Evolutionary conservation across 2,797 vertebrate genomes (phyloP).

Genomic region (Thalassophryne amazonica): DNA sequence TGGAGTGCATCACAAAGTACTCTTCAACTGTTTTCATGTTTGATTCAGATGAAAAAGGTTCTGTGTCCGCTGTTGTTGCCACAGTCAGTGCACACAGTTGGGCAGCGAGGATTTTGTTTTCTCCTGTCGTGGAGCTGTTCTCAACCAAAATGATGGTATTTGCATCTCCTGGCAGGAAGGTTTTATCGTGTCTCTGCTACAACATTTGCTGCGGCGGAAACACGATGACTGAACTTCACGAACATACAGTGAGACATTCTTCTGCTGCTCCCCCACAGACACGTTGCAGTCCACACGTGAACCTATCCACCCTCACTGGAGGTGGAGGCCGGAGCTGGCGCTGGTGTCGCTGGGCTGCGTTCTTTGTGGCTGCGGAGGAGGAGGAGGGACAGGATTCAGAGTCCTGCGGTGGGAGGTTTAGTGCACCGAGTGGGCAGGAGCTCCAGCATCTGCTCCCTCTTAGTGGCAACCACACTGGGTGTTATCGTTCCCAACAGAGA

Average conservation of each 20-base stretch:
- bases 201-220: too few species aligned
- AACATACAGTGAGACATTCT: background rate
- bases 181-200: too few species aligned
- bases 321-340: slow-evolving; percentile 48
- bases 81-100: too few species aligned
- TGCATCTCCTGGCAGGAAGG: too few species aligned
- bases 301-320: slow-evolving; percentile 62
- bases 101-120: too few species aligned
- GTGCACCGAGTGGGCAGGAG: slow-evolving; percentile 71
- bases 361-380: slow-evolving; percentile 60
- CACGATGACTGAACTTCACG: too few species aligned
- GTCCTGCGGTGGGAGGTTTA: slow-evolving; percentile 65
- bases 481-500: slow-evolving; percentile 74
- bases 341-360: slow-evolving; percentile 57
- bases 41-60: too few species aligned
- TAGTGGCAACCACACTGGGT: slow-evolving; percentile 76
- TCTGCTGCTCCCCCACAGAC: background rate
- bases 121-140: too few species aligned
- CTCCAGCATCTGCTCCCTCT: slow-evolving; percentile 78
- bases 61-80: too few species aligned
- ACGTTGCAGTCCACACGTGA: slow-evolving; percentile 31
- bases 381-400: slow-evolving; percentile 48
- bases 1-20: too few species aligned
- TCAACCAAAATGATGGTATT: too few species aligned
- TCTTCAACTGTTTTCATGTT: too few species aligned